Base-by-base conservation (phyloP, 2,797 vertebrate genomes). In the Callimico goeldii region DNA sequence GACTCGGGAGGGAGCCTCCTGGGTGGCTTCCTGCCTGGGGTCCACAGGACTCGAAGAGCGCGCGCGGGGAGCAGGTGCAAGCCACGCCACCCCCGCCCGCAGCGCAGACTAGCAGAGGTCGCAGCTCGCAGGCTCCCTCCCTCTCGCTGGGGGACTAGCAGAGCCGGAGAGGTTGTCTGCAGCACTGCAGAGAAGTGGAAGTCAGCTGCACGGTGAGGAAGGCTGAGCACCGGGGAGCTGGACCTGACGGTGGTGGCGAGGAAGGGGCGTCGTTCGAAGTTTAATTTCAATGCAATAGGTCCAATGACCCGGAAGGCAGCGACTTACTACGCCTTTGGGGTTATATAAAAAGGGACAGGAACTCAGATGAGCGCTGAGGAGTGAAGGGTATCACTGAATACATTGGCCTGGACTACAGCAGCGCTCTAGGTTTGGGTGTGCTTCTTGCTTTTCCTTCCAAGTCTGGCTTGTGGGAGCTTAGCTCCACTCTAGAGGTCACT, bases 401-500 rank as follows among this genome's bases (percentile, higher is more conserved):
- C 9, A 52, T 48, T 5, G 11, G 48, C 15, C 81, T 13, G 50
- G 46, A 70, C 28, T 83, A 52, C 41, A 41, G 67, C 75, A n/a
- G 67, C 7, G 46, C 9, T 1, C 67, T 39, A 12, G 64, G 87
- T 36, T 94, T 91, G 39, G 76, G 7, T 46, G 7, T 81, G 87
- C 55, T 95, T 67, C 39, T 75, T 48, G n/a, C 80, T 67, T 5
- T 5, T 2, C 4, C 0, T 0, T 3, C 48, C 0, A 48, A 77
- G 19, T 75, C 43, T 87, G 36, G 95, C 81, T 92, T 33, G 87
- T n/a, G 67, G 5, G 82, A 93, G 84, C 92, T 88, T 14, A 91
- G 93, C 73, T 91, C 43, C 48, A 55, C 94, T 96, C 85, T 83
- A 95, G 98, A 97, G 98, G 98, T 98, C 97, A 96, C 86, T 7